Percentiles rank a stretch among this genome's conserved stretches.
These are phyloP conservation scores for Brachynemurus nebulosus DNA, from an alignment of 2,888 invertebrate species.

Conservation along the genomic window DNA sequence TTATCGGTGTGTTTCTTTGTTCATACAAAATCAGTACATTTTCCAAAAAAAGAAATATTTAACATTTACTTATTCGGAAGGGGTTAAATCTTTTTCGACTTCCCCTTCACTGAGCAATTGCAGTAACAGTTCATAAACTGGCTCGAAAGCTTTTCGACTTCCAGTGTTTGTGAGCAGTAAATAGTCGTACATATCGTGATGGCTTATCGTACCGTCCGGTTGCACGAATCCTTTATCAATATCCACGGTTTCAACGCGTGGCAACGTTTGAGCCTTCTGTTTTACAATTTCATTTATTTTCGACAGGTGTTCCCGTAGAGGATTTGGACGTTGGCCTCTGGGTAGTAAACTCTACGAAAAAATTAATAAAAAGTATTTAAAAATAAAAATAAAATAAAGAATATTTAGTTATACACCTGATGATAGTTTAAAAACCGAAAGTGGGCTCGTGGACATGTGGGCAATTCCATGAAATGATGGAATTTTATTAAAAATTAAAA, in stretches of 20 bases:
- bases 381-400: no score
- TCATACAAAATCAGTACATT: no score
- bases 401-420: no score
- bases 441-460: no score
- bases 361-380: slow-evolving; percentile 4
- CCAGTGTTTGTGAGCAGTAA: slow-evolving; percentile 76
- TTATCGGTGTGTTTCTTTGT: no score
- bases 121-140: slow-evolving; percentile 63
- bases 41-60: no score
- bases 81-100: slow-evolving; percentile 57
- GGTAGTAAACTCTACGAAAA: slow-evolving; percentile 71
- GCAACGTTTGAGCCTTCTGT: slow-evolving; percentile 42
- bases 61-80: slow-evolving; percentile 55
- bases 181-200: slow-evolving; percentile 87
- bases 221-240: slow-evolving; percentile 70
- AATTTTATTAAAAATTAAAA: no score
- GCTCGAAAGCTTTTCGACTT: slow-evolving; percentile 75
- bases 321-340: slow-evolving; percentile 74
- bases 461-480: no score
- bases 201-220: slow-evolving; percentile 67
- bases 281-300: slow-evolving; percentile 61
- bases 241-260: slow-evolving; percentile 61
- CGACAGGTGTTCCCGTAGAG: slow-evolving; percentile 58
- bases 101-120: slow-evolving; percentile 66
- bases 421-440: no score